A percentile compares a stretch with the other conserved stretches of the same genome.
These are phyloP conservation scores for Alouatta palliata DNA, from an alignment of 2,113 vertebrate genomes.

Conservation along the genomic window DNA sequence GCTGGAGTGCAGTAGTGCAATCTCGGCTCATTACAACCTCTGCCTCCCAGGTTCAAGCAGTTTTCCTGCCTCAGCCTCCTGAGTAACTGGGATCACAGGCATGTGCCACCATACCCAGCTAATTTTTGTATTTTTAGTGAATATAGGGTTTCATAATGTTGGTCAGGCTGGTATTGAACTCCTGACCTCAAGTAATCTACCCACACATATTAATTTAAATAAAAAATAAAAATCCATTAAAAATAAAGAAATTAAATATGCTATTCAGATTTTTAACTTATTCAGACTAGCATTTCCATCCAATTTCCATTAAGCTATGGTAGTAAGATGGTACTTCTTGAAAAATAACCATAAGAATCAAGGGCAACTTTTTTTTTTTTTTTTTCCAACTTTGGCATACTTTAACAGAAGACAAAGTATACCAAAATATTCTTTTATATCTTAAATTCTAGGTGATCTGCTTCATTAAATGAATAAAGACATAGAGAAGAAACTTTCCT, in stretches of 20 bases:
- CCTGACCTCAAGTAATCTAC: too few species aligned
- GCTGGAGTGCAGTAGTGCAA: too few species aligned
- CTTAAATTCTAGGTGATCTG: neutral
- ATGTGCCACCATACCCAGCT: too few species aligned
- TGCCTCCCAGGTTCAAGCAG: too few species aligned
- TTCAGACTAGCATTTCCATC: neutral
- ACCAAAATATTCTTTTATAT: neutral
- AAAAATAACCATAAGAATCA: neutral
- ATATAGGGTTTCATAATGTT: too few species aligned
- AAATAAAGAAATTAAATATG: neutral
- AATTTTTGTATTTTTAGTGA: too few species aligned
- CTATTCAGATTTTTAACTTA: neutral
- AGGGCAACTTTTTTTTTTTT: neutral
- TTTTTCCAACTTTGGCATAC: neutral
- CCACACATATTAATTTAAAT: neutral
- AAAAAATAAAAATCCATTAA: neutral
- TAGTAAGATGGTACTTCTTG: neutral
- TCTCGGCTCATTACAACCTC: too few species aligned
- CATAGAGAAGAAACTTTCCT: neutral
- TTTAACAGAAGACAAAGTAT: slow-evolving; percentile 3
- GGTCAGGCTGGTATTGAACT: too few species aligned
- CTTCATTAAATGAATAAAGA: neutral
- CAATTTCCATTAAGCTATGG: neutral
- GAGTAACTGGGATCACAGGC: too few species aligned
- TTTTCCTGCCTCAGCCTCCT: too few species aligned